Evolutionary conservation across 2,113 vertebrate species (phyloP), one percentile per base, ranked within the genome.

Genomic region (Pelecanus crispus): DNA sequence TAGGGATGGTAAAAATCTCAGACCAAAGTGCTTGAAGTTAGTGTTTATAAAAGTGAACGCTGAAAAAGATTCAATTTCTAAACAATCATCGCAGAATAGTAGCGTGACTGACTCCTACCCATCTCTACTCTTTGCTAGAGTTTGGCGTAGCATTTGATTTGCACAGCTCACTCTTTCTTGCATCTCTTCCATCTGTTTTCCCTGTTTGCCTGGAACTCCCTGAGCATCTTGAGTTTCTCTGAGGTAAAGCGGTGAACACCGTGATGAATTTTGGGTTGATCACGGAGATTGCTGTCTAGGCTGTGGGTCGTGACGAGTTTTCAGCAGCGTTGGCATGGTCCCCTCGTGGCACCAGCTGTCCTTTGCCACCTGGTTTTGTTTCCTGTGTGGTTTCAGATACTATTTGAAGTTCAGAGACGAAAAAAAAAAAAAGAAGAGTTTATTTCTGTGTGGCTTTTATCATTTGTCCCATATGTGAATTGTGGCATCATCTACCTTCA

Each of bases 341-440:
- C 8, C 29, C 25, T 85, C 26, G 1, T 75, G 80, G 61, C 34
- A 71, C 61, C 86, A 94, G 73, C 91, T 92, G 91, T 85, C 89
- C 73, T 85, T 38, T 85, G 83, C 77, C 86, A 82, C 88, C 88
- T 95, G 88, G 36, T 70, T 88, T 84, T 75, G 62, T 81, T 92
- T 92, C 45, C 59, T 82, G 61, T 85, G 53, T 94, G 86, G 45
- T 82, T 97, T 91, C 63, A 79, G 44, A 34, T 92, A 49, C 17
- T 83, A 15, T 78, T 94, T 89, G 17, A 82, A 91, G 49, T 50
- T 55, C 59, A 82, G 83, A 78, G 42, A 55, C 11, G 38, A 66
- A 44, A 31, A 42, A 66, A 44, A 31, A 61, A 79, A 72, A 55
- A 62, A 17, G 8, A 70, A 22, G 12, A 42, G 4, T 88, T 95